A percentile compares a stretch with the other conserved stretches of the same genome.
These are phyloP conservation scores for Cyaniris semiargus DNA, from an alignment of 2,888 invertebrate species.

Conservation along the genomic window DNA sequence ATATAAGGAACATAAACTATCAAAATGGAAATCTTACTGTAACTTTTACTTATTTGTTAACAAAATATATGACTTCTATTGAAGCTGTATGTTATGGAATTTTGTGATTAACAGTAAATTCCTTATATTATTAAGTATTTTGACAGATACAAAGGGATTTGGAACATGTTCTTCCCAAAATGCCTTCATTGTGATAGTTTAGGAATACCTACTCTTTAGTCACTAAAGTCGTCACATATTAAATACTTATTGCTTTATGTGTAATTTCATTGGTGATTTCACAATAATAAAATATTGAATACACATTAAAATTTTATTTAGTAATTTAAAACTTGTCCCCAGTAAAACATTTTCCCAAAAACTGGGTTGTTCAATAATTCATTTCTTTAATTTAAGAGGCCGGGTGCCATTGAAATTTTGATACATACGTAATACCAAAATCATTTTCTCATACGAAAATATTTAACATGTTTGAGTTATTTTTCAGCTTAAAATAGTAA, in stretches of 20 bases:
- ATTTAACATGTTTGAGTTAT: too few relatives aligned
- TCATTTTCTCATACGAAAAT: too few relatives aligned
- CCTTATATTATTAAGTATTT: not conserved
- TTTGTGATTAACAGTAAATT: not conserved
- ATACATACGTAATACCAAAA: too few relatives aligned
- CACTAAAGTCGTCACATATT: slow-evolving; percentile 35
- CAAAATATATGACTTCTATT: too few relatives aligned
- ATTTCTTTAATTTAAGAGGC: too few relatives aligned
- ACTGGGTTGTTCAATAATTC: not conserved
- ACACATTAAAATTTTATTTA: slow-evolving; percentile 3
- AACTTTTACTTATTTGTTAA: too few relatives aligned
- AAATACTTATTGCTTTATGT: slow-evolving; percentile 26
- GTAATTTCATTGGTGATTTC: slow-evolving; percentile 4
- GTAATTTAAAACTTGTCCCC: not conserved
- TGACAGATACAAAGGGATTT: slow-evolving; percentile 23
- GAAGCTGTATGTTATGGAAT: too few relatives aligned
- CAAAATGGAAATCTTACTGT: too few relatives aligned
- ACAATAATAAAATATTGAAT: slow-evolving; percentile 25
- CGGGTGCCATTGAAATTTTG: too few relatives aligned
- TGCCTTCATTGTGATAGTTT: slow-evolving; percentile 53
- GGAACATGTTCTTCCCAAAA: slow-evolving; percentile 56
- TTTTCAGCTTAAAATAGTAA: too few relatives aligned
- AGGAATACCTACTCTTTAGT: slow-evolving; percentile 35
- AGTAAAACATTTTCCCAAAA: not conserved
- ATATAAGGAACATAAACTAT: not conserved